Conservation (phyloP, 2,888 invertebrate genomes). For the Tillus elongatus region DNA sequence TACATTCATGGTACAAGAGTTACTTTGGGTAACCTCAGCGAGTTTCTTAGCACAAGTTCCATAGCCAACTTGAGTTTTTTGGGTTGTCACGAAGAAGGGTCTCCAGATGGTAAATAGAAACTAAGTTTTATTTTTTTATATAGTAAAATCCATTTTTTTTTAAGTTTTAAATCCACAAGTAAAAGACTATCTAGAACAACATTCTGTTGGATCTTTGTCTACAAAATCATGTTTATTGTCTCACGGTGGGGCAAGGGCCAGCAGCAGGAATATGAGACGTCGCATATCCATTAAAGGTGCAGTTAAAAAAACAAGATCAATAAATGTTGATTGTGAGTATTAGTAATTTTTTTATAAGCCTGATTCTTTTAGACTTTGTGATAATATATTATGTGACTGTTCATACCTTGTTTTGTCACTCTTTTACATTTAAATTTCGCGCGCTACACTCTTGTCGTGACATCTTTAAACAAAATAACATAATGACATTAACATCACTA, state of each 20-base stretch:
- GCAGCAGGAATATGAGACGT: constrained; percentile 53
- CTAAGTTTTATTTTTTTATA: constrained; percentile 9
- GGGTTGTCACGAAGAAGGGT: constrained; percentile 85
- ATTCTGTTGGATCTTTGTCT: constrained; percentile 70
- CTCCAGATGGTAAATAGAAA: constrained; percentile 65
- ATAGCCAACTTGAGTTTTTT: constrained; percentile 94
- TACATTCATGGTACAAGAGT: constrained; percentile 99
- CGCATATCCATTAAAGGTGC: constrained; percentile 87
- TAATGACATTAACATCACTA: too few relatives aligned
- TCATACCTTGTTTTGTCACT: too few relatives aligned
- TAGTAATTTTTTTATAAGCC: too few relatives aligned
- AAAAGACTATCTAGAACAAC: constrained; percentile 78
- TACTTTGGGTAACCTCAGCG: constrained; percentile 86
- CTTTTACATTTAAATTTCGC: too few relatives aligned
- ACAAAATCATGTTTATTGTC: constrained; percentile 60
- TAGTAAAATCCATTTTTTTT: constrained; percentile 23
- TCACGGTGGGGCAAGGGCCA: constrained; percentile 43
- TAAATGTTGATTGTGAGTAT: constrained; percentile 78
- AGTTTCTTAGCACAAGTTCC: constrained; percentile 95
- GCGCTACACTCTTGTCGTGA: too few relatives aligned
- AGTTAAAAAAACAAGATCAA: constrained; percentile 87
- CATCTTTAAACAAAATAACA: too few relatives aligned
- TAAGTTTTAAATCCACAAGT: constrained; percentile 71
- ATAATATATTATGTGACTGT: too few relatives aligned
- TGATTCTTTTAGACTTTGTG: too few relatives aligned